A percentile compares a stretch with the other conserved stretches of the same genome.
These are phyloP conservation scores for Crotophaga sulcirostris DNA, from an alignment of 2,113 vertebrate species.

Conservation along the genomic window DNA sequence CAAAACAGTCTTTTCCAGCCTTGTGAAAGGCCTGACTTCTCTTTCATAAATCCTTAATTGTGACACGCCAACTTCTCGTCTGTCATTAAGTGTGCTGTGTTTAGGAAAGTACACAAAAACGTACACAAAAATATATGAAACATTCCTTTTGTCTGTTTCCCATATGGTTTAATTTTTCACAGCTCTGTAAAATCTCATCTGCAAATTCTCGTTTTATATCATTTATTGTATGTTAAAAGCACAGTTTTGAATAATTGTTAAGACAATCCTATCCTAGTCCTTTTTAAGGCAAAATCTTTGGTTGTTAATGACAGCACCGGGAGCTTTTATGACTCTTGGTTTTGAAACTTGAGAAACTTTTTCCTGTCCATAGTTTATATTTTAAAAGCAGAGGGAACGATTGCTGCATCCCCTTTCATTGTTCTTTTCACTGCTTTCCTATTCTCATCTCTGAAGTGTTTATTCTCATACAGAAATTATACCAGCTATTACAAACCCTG, in stretches of 20 bases:
- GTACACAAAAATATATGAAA: not conserved
- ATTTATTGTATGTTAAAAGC: not conserved
- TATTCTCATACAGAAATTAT: not conserved
- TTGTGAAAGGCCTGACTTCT: not conserved
- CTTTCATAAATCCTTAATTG: not conserved
- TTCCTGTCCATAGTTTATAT: not conserved
- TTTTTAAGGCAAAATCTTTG: not conserved
- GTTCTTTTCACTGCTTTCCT: not conserved
- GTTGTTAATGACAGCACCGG: not conserved
- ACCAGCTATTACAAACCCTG: not conserved
- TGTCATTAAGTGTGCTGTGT: not conserved
- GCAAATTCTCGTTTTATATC: not conserved
- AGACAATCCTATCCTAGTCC: not conserved
- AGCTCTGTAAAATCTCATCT: not conserved
- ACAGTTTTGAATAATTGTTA: not conserved
- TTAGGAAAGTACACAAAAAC: not conserved
- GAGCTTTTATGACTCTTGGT: not conserved
- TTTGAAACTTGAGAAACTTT: conserved; percentile 15
- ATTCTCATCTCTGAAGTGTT: not conserved
- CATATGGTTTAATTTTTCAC: not conserved
- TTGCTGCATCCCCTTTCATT: not conserved
- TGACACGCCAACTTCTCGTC: not conserved
- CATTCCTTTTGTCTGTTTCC: not conserved
- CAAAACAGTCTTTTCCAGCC: not conserved
- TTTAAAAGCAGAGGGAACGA: not conserved